These are phyloP conservation scores for Syngnathus scovelli DNA, from an alignment of 2,113 vertebrate species.

Conservation along the genomic window DNA sequence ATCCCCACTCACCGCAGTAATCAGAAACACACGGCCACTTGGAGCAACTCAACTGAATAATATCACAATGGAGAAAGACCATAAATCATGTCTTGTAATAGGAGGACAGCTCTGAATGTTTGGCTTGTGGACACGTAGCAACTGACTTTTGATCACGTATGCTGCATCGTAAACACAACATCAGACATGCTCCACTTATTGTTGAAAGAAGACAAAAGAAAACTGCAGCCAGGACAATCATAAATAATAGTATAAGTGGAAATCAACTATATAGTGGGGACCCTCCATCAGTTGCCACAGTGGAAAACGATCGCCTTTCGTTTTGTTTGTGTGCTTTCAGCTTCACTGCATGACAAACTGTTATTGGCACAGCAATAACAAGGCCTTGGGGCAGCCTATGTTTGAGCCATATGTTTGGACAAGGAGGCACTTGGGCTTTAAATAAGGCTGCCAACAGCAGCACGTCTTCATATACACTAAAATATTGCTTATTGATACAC, in stretches of 20 bases:
- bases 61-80: slow-evolving; percentile 64
- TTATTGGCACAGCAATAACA: slow-evolving; percentile 71
- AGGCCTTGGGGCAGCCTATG: slow-evolving; percentile 63
- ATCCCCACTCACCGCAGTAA: slow-evolving; percentile 53
- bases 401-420: slow-evolving; percentile 73
- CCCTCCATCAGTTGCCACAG: slow-evolving; percentile 44
- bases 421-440: slow-evolving; percentile 61
- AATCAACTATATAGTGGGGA: slow-evolving; percentile 37
- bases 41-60: slow-evolving; percentile 66
- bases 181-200: slow-evolving; percentile 17
- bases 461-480: slow-evolving; percentile 40
- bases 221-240: slow-evolving; percentile 10
- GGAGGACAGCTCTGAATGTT: slow-evolving; percentile 26
- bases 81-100: slow-evolving; percentile 61
- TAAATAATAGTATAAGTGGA: slow-evolving; percentile 27
- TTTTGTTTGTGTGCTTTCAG: slow-evolving; percentile 69
- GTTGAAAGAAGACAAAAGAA: slow-evolving; percentile 20
- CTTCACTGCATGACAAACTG: slow-evolving; percentile 70
- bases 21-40: slow-evolving; percentile 65
- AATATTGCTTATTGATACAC: slow-evolving; percentile 29
- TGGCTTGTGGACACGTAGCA: slow-evolving; percentile 4
- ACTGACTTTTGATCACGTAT: slow-evolving; percentile 1
- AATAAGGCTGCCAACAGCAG: slow-evolving; percentile 53
- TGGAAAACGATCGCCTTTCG: slow-evolving; percentile 62
- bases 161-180: neutral